Evolutionary conservation across 2,888 invertebrate genomes (phyloP), one percentile per base, ranked within the genome.

Genomic region (Tortricodes alternella): DNA sequence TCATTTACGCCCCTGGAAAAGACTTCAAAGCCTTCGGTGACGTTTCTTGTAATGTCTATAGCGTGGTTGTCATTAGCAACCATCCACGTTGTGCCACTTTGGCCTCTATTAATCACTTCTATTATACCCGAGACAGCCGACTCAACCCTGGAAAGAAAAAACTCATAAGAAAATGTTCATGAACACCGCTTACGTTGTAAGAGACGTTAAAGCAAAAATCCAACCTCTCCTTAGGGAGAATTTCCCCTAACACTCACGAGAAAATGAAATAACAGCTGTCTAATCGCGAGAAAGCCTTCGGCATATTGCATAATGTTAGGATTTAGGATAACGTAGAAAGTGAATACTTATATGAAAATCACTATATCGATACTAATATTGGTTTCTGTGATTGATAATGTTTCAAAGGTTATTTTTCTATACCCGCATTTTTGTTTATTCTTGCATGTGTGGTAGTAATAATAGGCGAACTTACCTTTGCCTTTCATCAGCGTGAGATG

Each of bases 71-170:
- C 84, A 59, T 83, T 70, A 29, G 85, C 78, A 23, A 88, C 76
- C 59, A 85, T 76, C 89, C 89, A 89, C 13, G 83, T 85, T 11
- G 84, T 76, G 4, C 89, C 83, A 59, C 72, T 83, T 27, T 67
- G 67, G 3, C 81, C 89, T 58, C 68, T 64, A 37, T 76, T 76
- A 58, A 89, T 80, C 58, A 83, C 86, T 35, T 82, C 74, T 58
- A 89, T 63, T 62, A 89, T 84, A 21, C 89, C 89, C 3, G 68
- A 70, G 18, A 81, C 89, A 56, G 88, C 89, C 46, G 88, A 89
- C 52, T 74, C 74, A 41, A 89, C 88, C 62, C 89, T 89, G 79
- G 18, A 78, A 74, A 64, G 58, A 44, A 66, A n/a, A 61, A 67
- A 59, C 11, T 37, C 50, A 41, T 51, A 48, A 56, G 49, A 48